Base-by-base conservation (phyloP, 2,888 invertebrate species). In the Lucinisca nassula region DNA sequence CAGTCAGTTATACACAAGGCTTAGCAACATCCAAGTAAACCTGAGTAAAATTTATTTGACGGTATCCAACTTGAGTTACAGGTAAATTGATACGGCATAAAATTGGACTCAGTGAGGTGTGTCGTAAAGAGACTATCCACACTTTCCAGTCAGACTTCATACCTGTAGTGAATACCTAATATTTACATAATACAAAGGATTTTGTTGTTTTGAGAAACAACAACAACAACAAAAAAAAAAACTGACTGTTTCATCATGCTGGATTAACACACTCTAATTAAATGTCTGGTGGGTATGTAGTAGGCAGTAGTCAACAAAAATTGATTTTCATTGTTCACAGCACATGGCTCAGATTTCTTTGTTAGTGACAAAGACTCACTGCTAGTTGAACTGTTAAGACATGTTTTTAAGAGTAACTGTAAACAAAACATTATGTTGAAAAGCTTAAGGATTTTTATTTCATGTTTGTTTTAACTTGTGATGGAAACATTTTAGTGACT, bases 351-450 rank as follows among this genome's bases (percentile, higher is more conserved):
- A 35, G 67, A 35, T 58, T 67, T 35, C 67, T 67, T 67, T 67
- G 67, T 67, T 67, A 67, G 67, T 67, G 67, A 67, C 67, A 67
- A 67, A 67, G 67, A 67, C 67, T 67, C 32, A 67, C 35, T 67
- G 27, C n/a, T 8, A 12, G 35, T 35, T 10, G 30, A 67, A 67
- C 35, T 10, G 67, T 30, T 35, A 32, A 3, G 24, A 67, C 24
- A 24, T 35, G 67, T 35, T 67, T 67, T 67, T 67, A 67, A 35
- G 1, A 35, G 45, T 45, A 12, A 45, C 10, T 45, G 45, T 45
- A 45, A 45, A 45, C 17, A 45, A 8, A 45, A 45, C 45, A 45
- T 8, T n/a, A n/a, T 45, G 45, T 45, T 45, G 8, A 45, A 45
- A 8, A 45, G 8, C 17, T 45, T 45, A 45, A 17, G 45, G 45